Base-by-base conservation (phyloP, 1,140 invertebrate genomes). In the Conopomorpha cramerella region DNA sequence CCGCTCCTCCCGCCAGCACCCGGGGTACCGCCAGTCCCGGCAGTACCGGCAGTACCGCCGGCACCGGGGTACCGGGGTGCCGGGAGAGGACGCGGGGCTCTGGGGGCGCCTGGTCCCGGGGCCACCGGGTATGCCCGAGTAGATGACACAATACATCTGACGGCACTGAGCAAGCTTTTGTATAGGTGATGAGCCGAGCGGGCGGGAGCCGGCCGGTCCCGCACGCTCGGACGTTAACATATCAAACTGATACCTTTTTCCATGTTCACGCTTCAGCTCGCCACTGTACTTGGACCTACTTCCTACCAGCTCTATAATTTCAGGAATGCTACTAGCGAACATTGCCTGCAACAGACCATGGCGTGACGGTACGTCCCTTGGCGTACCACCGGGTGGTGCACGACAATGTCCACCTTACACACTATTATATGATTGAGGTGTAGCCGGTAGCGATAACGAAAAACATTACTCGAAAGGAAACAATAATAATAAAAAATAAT, bases 171-270 rank as follows among this genome's bases (percentile, higher is more conserved):
- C 70, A 74, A 74, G 70, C 70, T 70, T 63, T 60, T 51, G 51
- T 62, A 56, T 45, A 53, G 51, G 58, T 70, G 65, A 70, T 67
- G 61, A 67, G 55, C n/a, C n/a, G n/a, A n/a, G n/a, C n/a, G n/a
- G n/a, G n/a, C n/a, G n/a, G n/a, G n/a, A n/a, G n/a, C n/a, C n/a
- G n/a, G n/a, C n/a, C n/a, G n/a, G n/a, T n/a, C n/a, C n/a, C n/a
- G n/a, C n/a, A n/a, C n/a, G n/a, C n/a, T n/a, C n/a, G n/a, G n/a
- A n/a, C n/a, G n/a, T 56, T 57, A 59, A 74, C 58, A 74, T 58
- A 63, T 93, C 95, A 96, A 86, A 96, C 88, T 90, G 92, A 91
- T 93, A 95, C 93, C 92, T 95, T 88, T 95, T 96, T 88, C 93
- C 93, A 78, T 95, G 92, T 86, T 96, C 93, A 82, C 91, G 88